These are phyloP conservation scores for Delphinapterus leucas DNA, from an alignment of 2,113 vertebrate genomes.

Conservation along the genomic window DNA sequence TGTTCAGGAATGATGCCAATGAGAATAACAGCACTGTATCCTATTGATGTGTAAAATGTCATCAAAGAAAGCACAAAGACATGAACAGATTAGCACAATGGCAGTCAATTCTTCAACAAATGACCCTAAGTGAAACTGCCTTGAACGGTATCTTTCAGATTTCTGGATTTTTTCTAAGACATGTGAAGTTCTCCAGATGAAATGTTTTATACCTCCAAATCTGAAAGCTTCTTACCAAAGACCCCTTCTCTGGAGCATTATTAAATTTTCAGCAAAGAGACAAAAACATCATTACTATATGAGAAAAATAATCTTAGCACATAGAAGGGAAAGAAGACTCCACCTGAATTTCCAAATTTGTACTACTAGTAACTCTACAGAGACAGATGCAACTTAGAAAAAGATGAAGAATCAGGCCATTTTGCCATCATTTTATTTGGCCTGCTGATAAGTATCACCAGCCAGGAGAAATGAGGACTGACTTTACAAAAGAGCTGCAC, in stretches of 20 bases:
- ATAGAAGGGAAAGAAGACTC: neutral
- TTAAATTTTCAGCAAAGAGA: conserved; percentile 62
- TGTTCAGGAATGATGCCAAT: neutral
- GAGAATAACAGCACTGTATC: neutral
- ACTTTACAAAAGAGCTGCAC: conserved; percentile 70
- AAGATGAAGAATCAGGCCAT: conserved; percentile 51
- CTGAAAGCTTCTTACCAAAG: conserved; percentile 56
- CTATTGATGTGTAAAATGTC: neutral
- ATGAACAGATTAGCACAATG: neutral
- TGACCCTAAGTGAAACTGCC: neutral
- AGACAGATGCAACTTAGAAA: conserved; percentile 55
- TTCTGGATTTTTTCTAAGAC: neutral
- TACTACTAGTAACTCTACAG: conserved; percentile 52
- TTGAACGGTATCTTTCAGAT: neutral
- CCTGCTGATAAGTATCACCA: conserved; percentile 70
- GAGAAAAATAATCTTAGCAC: conserved; percentile 51
- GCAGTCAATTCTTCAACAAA: neutral
- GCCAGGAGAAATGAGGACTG: conserved; percentile 66
- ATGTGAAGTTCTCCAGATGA: conserved; percentile 38
- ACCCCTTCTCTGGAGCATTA: neutral
- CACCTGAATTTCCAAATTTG: conserved; percentile 39
- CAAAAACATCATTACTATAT: conserved; percentile 34
- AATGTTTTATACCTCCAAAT: neutral
- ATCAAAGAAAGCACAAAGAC: neutral
- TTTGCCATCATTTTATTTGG: conserved; percentile 68